phyloP scores from a whole-genome alignment of 64 coral and sea anemone species.

The Actinia tenebrosa region DNA sequence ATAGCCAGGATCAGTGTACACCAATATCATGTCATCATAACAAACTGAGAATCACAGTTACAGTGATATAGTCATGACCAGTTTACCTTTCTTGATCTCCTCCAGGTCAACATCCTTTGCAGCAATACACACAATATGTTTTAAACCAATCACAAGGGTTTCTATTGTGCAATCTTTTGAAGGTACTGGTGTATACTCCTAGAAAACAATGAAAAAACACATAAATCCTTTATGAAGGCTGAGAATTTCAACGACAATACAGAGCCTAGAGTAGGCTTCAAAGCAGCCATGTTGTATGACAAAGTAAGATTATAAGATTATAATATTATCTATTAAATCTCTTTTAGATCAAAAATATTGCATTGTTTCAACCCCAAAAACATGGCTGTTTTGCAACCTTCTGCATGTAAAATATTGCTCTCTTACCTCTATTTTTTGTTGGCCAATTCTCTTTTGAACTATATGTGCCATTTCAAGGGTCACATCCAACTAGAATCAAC shows the following conservation, averaged over 20 bases:
- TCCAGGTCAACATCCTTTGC: slow-evolving; percentile 23
- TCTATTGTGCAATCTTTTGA: slow-evolving; percentile 10
- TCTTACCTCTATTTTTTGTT: neutral
- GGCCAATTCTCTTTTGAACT: neutral
- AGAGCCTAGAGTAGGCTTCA: no score
- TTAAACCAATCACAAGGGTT: slow-evolving; percentile 28
- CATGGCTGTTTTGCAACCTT: neutral
- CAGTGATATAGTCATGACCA: neutral
- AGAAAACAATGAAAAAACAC: neutral
- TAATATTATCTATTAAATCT: no score
- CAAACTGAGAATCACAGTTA: neutral
- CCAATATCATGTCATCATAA: no score
- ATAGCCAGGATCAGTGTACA: no score
- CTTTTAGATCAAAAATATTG: no score
- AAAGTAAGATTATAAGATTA: no score
- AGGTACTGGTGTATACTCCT: slow-evolving; percentile 33
- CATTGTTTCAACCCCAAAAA: no score
- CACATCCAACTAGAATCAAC: slow-evolving; percentile 21
- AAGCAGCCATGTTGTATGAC: no score
- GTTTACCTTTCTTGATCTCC: slow-evolving; percentile 17
- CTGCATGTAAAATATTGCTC: neutral
- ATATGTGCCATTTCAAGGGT: slow-evolving; percentile 37
- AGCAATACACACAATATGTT: slow-evolving; percentile 45
- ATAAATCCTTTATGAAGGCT: no score
- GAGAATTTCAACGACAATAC: no score